Base-by-base conservation (phyloP, 2,888 invertebrate genomes). In the Lithophane semibrunnea region DNA sequence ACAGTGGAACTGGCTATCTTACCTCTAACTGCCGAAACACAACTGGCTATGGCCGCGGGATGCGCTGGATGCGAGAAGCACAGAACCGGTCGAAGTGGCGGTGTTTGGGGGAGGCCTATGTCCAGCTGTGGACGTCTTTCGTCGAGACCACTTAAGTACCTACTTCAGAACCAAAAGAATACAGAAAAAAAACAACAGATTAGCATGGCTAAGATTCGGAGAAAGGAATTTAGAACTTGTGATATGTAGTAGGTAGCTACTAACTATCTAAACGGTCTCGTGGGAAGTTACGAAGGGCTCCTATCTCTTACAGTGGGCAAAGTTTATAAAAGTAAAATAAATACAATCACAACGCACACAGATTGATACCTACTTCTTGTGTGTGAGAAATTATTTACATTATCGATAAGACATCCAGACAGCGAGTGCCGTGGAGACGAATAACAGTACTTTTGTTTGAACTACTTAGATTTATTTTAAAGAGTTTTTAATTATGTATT, bases 401-500 rank as follows among this genome's bases (percentile, higher is more conserved):
- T 85, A 82, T 79, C 86, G 72, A 84, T 76, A 86, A 86, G 68
- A 49, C 65, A 84, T 44, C 13, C 3, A 79, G 37, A 84, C 66
- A 79, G 63, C 42, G 72, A 66, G 9, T 42, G n/a, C 60, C 13
- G 13, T 77, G 84, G 84, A 86, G 86, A 63, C 49, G 60, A 9
- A 67, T 52, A 2, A 24, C 1, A 12, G 12, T 42, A 8, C 18
- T 73, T 78, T 80, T 56, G 1, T 18, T 4, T 18, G 7, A n/a
- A 44, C 3, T 47, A 67, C 9, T 9, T 54, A 8, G 4, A 54
- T 54, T 61, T 18, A 16, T 54, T 54, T 44, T 58, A 10, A 18
- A 24, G 21, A 16, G 10, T 18, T 60, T 54, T 37, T 13, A 21
- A 3, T 60, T 21, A 37, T 18, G 3, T 13, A 44, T 49, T 54